Base-by-base conservation (phyloP, 1,140 invertebrate genomes). In the Hetaerina americana region DNA sequence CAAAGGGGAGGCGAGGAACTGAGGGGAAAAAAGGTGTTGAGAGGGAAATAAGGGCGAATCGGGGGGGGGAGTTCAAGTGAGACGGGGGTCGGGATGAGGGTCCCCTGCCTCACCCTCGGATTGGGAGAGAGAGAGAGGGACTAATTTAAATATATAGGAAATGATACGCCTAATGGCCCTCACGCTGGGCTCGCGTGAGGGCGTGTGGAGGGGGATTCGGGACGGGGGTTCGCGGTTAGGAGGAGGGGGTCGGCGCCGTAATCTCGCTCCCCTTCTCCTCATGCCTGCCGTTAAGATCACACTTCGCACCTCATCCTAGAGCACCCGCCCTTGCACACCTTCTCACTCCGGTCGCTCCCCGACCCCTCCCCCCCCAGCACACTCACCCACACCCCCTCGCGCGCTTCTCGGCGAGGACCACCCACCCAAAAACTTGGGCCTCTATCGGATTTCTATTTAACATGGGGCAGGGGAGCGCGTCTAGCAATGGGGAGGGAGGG, bases 361-460 rank as follows among this genome's bases (percentile, higher is more conserved):
- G 67, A 69, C 72, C 40, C 27, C 22, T 18, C 29, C 69, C 8
- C 69, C 69, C 70, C 68, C 72, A 66, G 73, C 71, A 74, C 67
- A 74, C 72, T 72, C 24, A 71, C 29, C 74, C n/a, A n/a, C n/a
- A n/a, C n/a, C n/a, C n/a, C n/a, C n/a, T n/a, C n/a, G n/a, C n/a
- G n/a, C 6, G 31, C 6, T 8, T 40, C 40, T 12, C 40, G n/a
- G 40, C 40, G 40, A 10, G 2, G 22, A 12, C 15, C 40, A 57
- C 40, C 40, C 40, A 18, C 40, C 22, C 40, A 57, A n/a, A n/a
- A n/a, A n/a, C 40, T 12, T 12, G 40, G 22, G 22, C 22, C 40
- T 57, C 40, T 57, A 57, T 57, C 22, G 40, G 40, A 57, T 57
- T 57, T 57, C 40, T 57, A 57, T 57, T 76, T 77, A 69, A 73